Percentiles rank a stretch among this genome's conserved stretches.
These are phyloP conservation scores for Diabrotica balteata DNA, from an alignment of 2,888 invertebrate species.

Conservation along the genomic window DNA sequence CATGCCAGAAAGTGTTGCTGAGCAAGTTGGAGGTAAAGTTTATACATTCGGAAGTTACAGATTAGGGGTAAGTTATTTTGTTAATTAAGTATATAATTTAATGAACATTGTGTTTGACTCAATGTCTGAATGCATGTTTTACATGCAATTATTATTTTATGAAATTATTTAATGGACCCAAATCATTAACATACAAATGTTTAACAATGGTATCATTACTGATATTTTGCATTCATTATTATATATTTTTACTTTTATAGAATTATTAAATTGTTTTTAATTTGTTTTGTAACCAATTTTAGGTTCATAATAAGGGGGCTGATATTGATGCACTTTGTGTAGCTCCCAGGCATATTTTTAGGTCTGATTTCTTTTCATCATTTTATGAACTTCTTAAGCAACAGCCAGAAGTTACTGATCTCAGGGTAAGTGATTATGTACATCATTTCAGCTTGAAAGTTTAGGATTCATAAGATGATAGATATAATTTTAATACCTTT, in stretches of 20 bases:
- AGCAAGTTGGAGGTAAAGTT: conserved; percentile 95
- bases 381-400: conserved; percentile 90
- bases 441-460: too few species aligned
- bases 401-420: conserved; percentile 84
- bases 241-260: not conserved
- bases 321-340: conserved; percentile 99
- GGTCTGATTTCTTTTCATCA: conserved; percentile 93
- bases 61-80: conserved; percentile 71
- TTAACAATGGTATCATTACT: too few species aligned
- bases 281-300: conserved; percentile 31
- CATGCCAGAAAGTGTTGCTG: conserved; percentile 90
- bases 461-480: too few species aligned
- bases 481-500: too few species aligned
- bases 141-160: too few species aligned
- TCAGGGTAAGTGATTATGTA: conserved; percentile 66
- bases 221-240: not conserved
- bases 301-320: conserved; percentile 94
- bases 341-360: conserved; percentile 93
- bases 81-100: too few species aligned
- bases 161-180: too few species aligned
- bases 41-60: conserved; percentile 99
- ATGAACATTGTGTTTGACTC: too few species aligned
- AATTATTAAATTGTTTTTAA: conserved; percentile 10
- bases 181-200: too few species aligned
- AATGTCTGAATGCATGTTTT: too few species aligned